Conservation (phyloP, 2,888 invertebrate species). For the Dolichopus griseipennis region DNA sequence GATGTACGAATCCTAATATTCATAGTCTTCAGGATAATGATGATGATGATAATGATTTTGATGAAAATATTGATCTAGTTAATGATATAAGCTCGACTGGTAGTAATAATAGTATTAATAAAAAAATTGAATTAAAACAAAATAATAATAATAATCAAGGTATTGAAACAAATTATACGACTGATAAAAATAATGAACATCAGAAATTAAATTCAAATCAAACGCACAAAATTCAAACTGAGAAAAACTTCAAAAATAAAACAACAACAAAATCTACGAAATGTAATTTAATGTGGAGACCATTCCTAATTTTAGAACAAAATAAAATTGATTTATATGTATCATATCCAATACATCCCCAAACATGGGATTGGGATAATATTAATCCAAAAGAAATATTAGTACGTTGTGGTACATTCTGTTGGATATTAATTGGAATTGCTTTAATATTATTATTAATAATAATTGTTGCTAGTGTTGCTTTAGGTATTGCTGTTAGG, state of each 20-base stretch:
- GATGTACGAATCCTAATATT: constrained; percentile 18
- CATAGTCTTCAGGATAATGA: constrained; percentile 11
- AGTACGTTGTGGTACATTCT: constrained; percentile 39
- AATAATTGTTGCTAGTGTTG: constrained; percentile 36
- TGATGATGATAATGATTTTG: constrained; percentile 8
- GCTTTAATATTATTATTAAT: constrained; percentile 34
- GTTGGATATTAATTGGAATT: constrained; percentile 40
- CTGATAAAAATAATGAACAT: not conserved
- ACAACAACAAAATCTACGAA: constrained; percentile 9
- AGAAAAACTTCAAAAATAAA: not conserved
- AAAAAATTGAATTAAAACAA: not conserved
- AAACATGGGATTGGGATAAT: constrained; percentile 31
- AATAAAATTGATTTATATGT: constrained; percentile 35
- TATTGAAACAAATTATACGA: not conserved
- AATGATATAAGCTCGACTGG: constrained; percentile 9
- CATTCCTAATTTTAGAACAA: constrained; percentile 40
- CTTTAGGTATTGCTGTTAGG: constrained; percentile 40
- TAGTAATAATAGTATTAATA: constrained; percentile 5
- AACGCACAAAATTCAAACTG: constrained; percentile 7
- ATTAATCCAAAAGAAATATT: constrained; percentile 7
- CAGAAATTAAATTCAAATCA: constrained; percentile 7
- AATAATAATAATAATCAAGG: not conserved
- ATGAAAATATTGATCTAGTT: not conserved
- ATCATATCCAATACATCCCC: constrained; percentile 40
- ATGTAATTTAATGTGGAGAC: constrained; percentile 36